phyloP scores from a whole-genome alignment of 1,140 invertebrate genomes.

The Lucilia cuprina region DNA sequence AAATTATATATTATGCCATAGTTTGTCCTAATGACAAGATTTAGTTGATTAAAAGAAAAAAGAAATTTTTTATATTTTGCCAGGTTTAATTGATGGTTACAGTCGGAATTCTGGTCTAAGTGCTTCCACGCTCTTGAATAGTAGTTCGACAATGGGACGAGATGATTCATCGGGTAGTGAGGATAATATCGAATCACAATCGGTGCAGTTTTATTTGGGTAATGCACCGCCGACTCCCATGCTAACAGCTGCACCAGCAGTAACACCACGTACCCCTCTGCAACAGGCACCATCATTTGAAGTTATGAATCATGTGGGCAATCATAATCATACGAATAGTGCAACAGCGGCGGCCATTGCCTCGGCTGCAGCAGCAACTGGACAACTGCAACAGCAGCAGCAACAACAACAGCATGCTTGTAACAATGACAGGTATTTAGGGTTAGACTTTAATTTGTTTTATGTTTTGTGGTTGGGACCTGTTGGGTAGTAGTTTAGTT shows the following conservation, averaged over 20 bases:
- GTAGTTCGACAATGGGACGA: constrained; percentile 27
- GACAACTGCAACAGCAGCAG: neutral
- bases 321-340: constrained; percentile 33
- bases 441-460: neutral
- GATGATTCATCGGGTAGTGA: constrained; percentile 44
- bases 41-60: constrained; percentile 40
- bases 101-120: constrained; percentile 37
- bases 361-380: neutral
- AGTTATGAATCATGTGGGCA: constrained; percentile 33
- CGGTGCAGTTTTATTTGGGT: constrained; percentile 44
- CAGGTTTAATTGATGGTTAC: constrained; percentile 44
- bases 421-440: neutral
- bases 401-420: neutral
- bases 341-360: neutral
- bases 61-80: constrained; percentile 44
- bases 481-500: neutral
- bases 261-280: neutral
- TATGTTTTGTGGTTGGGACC: neutral
- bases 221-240: constrained; percentile 31
- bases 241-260: neutral
- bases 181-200: constrained; percentile 40
- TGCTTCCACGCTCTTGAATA: constrained; percentile 36
- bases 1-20: no score
- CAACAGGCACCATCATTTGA: neutral
- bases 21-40: neutral